phyloP scores from a whole-genome alignment of 2,113 vertebrate genomes.

The Entelurus aequoreus region DNA sequence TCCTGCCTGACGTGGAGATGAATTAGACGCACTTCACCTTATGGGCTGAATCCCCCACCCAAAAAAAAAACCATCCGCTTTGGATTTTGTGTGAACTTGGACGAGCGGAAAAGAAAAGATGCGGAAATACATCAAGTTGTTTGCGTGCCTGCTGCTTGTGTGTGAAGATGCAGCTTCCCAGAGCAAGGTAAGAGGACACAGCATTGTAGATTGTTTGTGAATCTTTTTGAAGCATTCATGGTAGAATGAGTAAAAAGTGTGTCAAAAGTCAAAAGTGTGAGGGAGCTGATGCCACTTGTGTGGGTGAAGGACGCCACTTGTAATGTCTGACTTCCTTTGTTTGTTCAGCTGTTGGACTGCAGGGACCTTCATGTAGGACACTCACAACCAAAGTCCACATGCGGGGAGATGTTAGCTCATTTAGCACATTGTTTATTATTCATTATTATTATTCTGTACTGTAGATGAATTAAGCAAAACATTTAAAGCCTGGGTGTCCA shows the following conservation, averaged over 20 bases:
- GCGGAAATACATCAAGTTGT: conserved; percentile 63
- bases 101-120: conserved; percentile 42
- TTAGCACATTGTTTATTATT: background rate
- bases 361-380: conserved; percentile 49
- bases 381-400: conserved; percentile 9
- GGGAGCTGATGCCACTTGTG: conserved; percentile 14
- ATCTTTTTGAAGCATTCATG: no score
- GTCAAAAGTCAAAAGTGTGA: background rate
- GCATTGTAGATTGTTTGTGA: no score
- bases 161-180: conserved; percentile 51
- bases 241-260: no score
- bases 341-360: conserved; percentile 70
- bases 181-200: conserved; percentile 62
- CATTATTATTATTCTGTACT: no score
- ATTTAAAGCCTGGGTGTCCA: no score
- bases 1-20: conserved; percentile 27
- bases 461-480: no score
- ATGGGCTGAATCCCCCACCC: conserved; percentile 11
- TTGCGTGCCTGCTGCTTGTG: conserved; percentile 59
- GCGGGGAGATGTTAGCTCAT: background rate
- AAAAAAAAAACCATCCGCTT: conserved; percentile 1
- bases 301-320: conserved; percentile 47
- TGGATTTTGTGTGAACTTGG: conserved; percentile 11
- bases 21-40: conserved; percentile 22
- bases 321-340: conserved; percentile 62